phyloP scores from a whole-genome alignment of 2,113 vertebrate species.

The Nycticebus coucang region DNA sequence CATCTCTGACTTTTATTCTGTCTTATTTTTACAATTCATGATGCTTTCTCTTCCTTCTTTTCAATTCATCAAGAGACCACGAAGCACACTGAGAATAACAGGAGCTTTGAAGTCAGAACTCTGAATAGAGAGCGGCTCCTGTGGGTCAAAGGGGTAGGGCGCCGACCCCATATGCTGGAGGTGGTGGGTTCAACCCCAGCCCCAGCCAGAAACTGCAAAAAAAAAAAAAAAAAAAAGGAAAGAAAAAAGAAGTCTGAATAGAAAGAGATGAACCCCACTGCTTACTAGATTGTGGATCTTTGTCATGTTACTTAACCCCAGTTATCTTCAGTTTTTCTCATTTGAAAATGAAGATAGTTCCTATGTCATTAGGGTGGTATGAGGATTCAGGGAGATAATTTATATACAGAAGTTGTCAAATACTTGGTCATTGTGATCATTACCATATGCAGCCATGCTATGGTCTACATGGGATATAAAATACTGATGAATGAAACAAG shows the following conservation, averaged over 20 bases:
- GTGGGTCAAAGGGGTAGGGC: no score
- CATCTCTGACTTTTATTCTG: neutral
- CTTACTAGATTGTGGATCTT: neutral
- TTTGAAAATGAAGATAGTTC: neutral
- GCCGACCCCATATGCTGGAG: no score
- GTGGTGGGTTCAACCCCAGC: no score
- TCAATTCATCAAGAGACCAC: neutral
- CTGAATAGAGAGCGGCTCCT: neutral
- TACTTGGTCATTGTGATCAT: neutral
- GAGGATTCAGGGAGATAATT: neutral
- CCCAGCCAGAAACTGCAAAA: no score
- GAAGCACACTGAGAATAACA: neutral
- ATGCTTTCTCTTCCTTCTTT: neutral
- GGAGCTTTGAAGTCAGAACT: neutral
- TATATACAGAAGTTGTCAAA: neutral
- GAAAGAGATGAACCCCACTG: neutral
- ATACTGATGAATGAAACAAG: neutral
- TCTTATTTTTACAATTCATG: neutral
- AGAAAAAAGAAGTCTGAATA: no score
- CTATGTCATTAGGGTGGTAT: neutral
- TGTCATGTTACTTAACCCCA: neutral
- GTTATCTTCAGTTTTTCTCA: slow-evolving; percentile 3
- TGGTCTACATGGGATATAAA: neutral
- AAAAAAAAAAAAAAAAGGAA: no score
- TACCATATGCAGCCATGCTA: neutral